Evolutionary conservation across 1,140 invertebrate species (phyloP).

Genomic region (Drosophila kepulauana): DNA sequence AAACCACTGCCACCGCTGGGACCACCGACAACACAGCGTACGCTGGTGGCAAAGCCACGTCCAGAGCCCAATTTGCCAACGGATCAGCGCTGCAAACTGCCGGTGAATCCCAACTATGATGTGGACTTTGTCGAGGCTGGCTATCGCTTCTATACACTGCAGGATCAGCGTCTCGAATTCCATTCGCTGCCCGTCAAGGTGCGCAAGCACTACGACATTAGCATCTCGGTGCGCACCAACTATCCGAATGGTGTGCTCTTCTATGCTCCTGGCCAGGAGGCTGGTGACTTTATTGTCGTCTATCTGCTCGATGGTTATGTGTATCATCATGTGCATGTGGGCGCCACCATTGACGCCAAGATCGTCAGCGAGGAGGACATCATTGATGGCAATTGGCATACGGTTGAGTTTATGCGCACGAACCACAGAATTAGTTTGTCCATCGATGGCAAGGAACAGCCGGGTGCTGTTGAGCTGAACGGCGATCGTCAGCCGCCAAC

Average conservation of each 20-base stretch:
- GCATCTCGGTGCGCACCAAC: constrained; percentile 93
- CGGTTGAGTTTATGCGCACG: constrained; percentile 87
- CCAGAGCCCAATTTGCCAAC: constrained; percentile 63
- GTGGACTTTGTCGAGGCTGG: constrained; percentile 73
- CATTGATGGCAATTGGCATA: constrained; percentile 96
- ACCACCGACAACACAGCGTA: constrained; percentile 43
- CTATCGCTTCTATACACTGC: constrained; percentile 87
- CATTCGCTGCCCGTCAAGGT: constrained; percentile 87
- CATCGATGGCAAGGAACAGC: constrained; percentile 85
- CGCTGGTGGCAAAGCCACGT: constrained; percentile 41
- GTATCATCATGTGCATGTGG: constrained; percentile 88
- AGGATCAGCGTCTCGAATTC: constrained; percentile 91
- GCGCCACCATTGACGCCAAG: constrained; percentile 89
- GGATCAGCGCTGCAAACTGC: constrained; percentile 85
- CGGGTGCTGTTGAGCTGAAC: constrained; percentile 86
- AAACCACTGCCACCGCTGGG: constrained; percentile 26
- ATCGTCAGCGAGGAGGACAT: constrained; percentile 87
- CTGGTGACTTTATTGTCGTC: constrained; percentile 92
- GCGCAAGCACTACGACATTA: constrained; percentile 90
- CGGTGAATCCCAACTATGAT: constrained; percentile 81
- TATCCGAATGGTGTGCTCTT: constrained; percentile 92
- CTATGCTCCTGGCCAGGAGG: constrained; percentile 90
- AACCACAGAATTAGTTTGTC: constrained; percentile 88
- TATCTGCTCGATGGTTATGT: constrained; percentile 93
- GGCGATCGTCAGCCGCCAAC: constrained; percentile 85